Evolutionary conservation across 64 coral and sea anemone genomes (phyloP).

Genomic region (Dendronephthya gigantea): DNA sequence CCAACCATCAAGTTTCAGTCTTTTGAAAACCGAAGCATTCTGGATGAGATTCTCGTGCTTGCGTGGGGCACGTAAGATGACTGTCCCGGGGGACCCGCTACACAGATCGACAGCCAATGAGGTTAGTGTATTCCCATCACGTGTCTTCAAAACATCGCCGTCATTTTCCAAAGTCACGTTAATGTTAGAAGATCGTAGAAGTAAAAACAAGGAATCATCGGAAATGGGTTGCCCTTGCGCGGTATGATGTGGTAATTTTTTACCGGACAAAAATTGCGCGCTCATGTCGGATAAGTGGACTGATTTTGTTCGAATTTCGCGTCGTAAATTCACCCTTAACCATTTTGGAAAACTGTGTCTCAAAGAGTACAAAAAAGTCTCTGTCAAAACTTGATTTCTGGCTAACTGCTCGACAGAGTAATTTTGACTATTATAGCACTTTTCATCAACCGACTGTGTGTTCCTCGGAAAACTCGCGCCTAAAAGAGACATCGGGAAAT

Average conservation of each 20-base stretch:
- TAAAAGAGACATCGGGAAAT: background rate
- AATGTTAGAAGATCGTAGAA: background rate
- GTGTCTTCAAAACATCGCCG: background rate
- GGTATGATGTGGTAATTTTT: background rate
- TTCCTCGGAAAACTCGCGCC: background rate
- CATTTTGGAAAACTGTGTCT: background rate
- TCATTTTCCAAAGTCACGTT: background rate
- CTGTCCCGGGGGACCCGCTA: background rate
- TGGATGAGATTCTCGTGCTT: background rate
- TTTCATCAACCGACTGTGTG: background rate
- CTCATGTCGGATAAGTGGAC: background rate
- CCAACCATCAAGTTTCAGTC: background rate
- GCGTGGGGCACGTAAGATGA: background rate
- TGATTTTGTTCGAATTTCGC: background rate
- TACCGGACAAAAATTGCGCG: background rate
- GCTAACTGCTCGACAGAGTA: background rate
- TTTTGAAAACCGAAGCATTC: background rate
- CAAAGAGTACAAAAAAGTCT: background rate
- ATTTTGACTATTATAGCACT: background rate
- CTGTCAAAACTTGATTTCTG: background rate
- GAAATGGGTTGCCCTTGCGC: background rate
- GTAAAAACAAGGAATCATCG: background rate
- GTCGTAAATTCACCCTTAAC: background rate
- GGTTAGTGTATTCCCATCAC: background rate
- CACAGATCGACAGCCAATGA: conserved; percentile 7